These are phyloP conservation scores for Chrysopa pallens DNA, from an alignment of 1,140 invertebrate genomes.

Conservation along the genomic window DNA sequence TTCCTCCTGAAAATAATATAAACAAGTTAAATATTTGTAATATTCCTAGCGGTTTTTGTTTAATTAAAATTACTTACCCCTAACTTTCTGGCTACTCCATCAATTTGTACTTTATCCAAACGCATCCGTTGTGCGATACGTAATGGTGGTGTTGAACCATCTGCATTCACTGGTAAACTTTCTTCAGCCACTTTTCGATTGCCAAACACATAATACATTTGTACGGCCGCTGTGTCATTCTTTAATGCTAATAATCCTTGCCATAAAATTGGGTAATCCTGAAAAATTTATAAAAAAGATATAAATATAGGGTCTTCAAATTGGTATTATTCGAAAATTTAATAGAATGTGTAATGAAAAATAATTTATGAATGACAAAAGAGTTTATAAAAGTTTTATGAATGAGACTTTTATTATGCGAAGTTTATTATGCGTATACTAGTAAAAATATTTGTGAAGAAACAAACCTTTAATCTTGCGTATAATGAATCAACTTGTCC, in stretches of 20 bases:
- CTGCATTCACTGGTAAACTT: conserved; percentile 61
- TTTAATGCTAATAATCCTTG: conserved; percentile 87
- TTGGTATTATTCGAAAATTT: too few species aligned
- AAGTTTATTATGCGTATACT: too few species aligned
- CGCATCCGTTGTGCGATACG: conserved; percentile 93
- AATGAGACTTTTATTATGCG: too few species aligned
- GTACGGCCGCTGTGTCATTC: conserved; percentile 88
- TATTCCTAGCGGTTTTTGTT: too few species aligned
- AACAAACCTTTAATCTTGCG: too few species aligned
- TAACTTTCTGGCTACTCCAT: conserved; percentile 90
- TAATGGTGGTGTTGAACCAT: conserved; percentile 64
- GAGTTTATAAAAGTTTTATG: too few species aligned
- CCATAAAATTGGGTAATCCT: conserved; percentile 91
- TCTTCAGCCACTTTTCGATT: conserved; percentile 70
- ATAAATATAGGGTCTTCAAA: too few species aligned
- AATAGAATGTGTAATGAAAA: too few species aligned
- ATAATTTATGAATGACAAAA: too few species aligned
- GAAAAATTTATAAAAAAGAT: conserved; percentile 17
- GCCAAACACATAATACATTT: conserved; percentile 96
- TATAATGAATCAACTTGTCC: too few species aligned
- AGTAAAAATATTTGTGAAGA: too few species aligned
- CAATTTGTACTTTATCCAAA: conserved; percentile 81
- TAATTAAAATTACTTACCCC: conserved; percentile 49
- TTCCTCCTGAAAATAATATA: conserved; percentile 49
- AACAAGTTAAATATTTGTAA: conserved; percentile 4